Percentiles rank a stretch among this genome's conserved stretches.
These are phyloP conservation scores for Forbesichthys agassizii DNA, from an alignment of 2,113 vertebrate species.

Conservation along the genomic window DNA sequence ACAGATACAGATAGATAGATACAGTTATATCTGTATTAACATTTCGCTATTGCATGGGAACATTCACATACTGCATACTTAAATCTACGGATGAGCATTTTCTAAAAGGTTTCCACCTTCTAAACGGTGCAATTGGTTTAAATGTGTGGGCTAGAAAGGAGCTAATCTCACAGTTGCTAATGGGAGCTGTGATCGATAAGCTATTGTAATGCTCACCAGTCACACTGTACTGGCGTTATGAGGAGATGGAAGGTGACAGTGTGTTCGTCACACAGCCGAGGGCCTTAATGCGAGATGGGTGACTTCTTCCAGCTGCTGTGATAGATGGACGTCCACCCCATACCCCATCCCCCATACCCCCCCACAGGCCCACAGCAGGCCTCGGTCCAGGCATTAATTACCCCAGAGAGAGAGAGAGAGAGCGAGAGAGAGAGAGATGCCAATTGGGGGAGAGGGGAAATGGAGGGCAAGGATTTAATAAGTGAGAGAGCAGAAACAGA, in stretches of 20 bases:
- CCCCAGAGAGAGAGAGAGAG: conserved; percentile 23
- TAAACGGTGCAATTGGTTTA: too few species aligned
- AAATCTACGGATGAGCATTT: too few species aligned
- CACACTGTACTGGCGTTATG: conserved; percentile 8
- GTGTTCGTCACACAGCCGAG: conserved; percentile 34
- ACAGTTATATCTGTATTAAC: not conserved
- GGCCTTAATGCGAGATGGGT: conserved; percentile 29
- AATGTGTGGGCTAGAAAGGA: too few species aligned
- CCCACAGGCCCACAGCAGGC: conserved; percentile 35
- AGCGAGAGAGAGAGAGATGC: not conserved
- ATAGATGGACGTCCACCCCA: not conserved
- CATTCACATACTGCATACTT: not conserved
- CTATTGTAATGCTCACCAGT: not conserved
- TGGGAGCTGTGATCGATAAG: not conserved
- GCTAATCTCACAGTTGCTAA: too few species aligned
- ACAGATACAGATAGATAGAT: not conserved
- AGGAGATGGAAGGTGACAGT: conserved; percentile 42
- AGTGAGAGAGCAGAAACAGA: conserved; percentile 23
- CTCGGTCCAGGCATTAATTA: conserved; percentile 37
- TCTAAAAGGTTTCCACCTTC: too few species aligned
- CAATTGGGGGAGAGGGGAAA: too few species aligned
- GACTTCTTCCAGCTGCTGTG: conserved; percentile 2
- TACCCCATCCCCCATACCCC: conserved; percentile 20
- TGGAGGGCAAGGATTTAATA: not conserved
- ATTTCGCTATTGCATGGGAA: not conserved